A percentile compares a stretch with the other conserved stretches of the same genome.
Evolutionary conservation across 2,113 vertebrate genomes (phyloP).

Genomic region (Procavia capensis): DNA sequence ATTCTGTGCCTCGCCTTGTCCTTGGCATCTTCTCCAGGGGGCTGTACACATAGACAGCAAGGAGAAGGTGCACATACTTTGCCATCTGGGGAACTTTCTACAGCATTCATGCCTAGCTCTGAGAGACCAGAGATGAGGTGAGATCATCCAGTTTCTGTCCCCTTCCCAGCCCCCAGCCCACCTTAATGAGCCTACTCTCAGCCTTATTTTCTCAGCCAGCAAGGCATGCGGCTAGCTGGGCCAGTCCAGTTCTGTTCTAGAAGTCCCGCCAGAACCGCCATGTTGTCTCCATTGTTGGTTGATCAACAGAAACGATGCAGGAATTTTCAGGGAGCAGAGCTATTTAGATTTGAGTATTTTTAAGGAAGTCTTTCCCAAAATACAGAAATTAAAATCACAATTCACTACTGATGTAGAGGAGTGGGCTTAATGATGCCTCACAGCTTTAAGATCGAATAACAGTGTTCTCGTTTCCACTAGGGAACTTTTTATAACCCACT

Average conservation of each 20-base stretch:
- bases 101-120: background rate
- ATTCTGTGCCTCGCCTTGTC: conserved; percentile 24
- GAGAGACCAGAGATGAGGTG: background rate
- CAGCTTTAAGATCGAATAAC: background rate
- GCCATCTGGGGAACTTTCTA: background rate
- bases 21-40: conserved; percentile 59
- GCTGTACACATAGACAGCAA: background rate
- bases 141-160: background rate
- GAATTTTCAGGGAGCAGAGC: conserved; percentile 10
- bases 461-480: conserved; percentile 5
- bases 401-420: background rate
- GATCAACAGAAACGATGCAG: conserved; percentile 2
- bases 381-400: background rate
- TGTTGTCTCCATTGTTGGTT: conserved; percentile 33
- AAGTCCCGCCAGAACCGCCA: conserved; percentile 20
- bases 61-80: background rate
- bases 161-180: background rate
- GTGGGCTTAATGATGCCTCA: background rate
- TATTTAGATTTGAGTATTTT: conserved; percentile 52
- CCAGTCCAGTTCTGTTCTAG: conserved; percentile 38
- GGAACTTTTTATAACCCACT: conserved; percentile 70
- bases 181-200: background rate
- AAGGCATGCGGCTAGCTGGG: background rate
- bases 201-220: background rate
- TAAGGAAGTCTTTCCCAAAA: conserved; percentile 29